Evolutionary conservation across 2,113 vertebrate genomes (phyloP).

Genomic region (Rattus rattus): DNA sequence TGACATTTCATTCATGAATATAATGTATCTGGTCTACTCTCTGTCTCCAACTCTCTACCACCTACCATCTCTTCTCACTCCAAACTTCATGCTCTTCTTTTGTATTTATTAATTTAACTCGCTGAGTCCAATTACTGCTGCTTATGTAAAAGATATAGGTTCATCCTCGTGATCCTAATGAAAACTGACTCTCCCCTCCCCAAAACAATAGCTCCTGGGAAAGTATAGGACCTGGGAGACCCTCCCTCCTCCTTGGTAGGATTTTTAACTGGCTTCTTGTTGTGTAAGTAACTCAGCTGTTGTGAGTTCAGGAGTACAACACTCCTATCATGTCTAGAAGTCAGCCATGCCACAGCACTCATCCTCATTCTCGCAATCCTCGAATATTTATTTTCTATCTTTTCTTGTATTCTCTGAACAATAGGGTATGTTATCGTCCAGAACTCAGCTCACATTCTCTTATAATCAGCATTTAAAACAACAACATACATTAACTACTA

Average conservation of each 20-base stretch:
- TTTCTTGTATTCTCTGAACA: not conserved
- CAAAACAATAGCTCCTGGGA: not conserved
- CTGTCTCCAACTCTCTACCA: not conserved
- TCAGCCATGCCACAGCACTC: not conserved
- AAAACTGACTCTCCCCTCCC: not conserved
- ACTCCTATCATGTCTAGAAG: too few species aligned
- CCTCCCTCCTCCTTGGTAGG: too few species aligned
- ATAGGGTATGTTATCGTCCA: not conserved
- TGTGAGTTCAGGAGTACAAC: not conserved
- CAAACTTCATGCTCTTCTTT: not conserved
- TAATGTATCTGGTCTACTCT: not conserved
- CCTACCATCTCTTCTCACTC: not conserved
- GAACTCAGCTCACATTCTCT: not conserved
- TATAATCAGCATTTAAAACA: too few species aligned
- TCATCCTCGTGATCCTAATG: not conserved
- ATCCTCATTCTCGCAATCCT: not conserved
- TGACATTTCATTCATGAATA: not conserved
- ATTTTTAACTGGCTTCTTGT: not conserved
- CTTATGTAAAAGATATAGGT: not conserved
- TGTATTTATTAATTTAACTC: not conserved
- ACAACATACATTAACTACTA: not conserved
- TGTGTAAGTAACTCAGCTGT: not conserved
- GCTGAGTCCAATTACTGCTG: not conserved
- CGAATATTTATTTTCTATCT: not conserved
- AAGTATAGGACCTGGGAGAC: not conserved